A percentile compares a stretch with the other conserved stretches of the same genome.
Evolutionary conservation across 2,888 invertebrate species (phyloP).

Genomic region (Furcula furcula): DNA sequence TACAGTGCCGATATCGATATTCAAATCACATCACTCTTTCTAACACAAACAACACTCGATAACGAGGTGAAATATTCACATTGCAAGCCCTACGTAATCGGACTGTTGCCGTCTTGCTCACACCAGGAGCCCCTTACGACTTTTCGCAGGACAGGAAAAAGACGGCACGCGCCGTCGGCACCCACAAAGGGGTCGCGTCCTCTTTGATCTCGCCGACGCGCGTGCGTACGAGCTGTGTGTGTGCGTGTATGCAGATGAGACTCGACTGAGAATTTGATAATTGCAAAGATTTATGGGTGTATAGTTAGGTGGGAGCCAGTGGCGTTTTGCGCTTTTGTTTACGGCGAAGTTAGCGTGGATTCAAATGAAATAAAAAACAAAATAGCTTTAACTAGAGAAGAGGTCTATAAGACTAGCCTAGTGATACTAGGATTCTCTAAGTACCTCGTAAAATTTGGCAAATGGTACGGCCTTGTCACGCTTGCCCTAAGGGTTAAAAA

Average conservation of each 20-base stretch:
- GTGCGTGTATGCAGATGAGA: conserved; percentile 77
- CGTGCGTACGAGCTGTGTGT: conserved; percentile 65
- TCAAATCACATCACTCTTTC: conserved; percentile 55
- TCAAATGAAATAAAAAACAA: no score
- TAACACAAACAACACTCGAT: conserved; percentile 81
- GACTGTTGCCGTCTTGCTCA: conserved; percentile 58
- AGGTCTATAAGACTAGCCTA: no score
- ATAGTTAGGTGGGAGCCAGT: conserved; percentile 2
- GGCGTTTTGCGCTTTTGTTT: conserved; percentile 31
- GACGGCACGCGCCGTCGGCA: conserved; percentile 77
- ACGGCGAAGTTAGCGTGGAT: conserved; percentile 13
- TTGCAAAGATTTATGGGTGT: conserved; percentile 73
- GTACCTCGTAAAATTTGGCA: no score
- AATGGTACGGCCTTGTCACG: no score
- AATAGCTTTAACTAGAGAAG: no score
- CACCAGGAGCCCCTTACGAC: conserved; percentile 47
- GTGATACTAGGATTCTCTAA: no score
- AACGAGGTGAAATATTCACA: conserved; percentile 82
- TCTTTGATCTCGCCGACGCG: conserved; percentile 78
- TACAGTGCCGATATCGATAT: conserved; percentile 27
- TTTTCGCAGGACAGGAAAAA: conserved; percentile 63
- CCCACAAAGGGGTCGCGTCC: conserved; percentile 76
- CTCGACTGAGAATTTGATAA: conserved; percentile 76
- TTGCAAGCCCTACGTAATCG: conserved; percentile 75
- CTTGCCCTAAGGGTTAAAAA: no score